Percentiles rank a stretch among this genome's conserved stretches.
phyloP scores from a whole-genome alignment of 2,797 vertebrate species.

The Micromesistius poutassou region DNA sequence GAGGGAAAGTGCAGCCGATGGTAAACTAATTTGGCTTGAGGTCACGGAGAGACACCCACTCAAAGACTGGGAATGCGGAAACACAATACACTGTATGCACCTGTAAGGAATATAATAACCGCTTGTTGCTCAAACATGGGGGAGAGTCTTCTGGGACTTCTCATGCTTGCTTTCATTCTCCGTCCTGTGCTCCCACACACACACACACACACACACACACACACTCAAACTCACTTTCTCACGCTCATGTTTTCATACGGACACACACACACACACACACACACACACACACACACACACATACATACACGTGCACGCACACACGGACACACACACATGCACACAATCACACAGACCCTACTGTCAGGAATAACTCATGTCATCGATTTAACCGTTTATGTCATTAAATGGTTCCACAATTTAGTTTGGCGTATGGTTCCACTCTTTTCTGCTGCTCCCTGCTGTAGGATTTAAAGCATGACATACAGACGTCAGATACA shows the following conservation, averaged over 20 bases:
- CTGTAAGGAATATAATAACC: not conserved
- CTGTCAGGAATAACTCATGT: too few species aligned
- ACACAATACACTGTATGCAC: constrained; percentile 7
- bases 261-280: constrained; percentile 5
- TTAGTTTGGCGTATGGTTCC: too few species aligned
- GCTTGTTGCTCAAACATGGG: constrained; percentile 23
- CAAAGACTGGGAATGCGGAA: not conserved
- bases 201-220: not conserved
- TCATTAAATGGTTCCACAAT: too few species aligned
- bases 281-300: constrained; percentile 6
- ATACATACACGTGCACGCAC: too few species aligned
- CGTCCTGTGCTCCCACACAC: not conserved
- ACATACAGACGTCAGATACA: too few species aligned
- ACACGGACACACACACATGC: too few species aligned
- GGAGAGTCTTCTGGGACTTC: constrained; percentile 30
- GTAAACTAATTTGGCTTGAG: constrained; percentile 64
- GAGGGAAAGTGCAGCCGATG: constrained; percentile 62
- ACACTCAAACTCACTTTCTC: not conserved
- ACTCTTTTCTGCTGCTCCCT: too few species aligned
- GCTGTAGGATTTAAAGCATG: too few species aligned
- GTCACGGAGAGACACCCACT: constrained; percentile 4
- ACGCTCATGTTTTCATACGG: not conserved
- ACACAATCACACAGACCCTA: too few species aligned
- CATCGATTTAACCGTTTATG: too few species aligned
- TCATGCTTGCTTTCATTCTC: not conserved